Evolutionary conservation across 1,140 invertebrate species (phyloP).

Genomic region (Rhizoglyphus robini): DNA sequence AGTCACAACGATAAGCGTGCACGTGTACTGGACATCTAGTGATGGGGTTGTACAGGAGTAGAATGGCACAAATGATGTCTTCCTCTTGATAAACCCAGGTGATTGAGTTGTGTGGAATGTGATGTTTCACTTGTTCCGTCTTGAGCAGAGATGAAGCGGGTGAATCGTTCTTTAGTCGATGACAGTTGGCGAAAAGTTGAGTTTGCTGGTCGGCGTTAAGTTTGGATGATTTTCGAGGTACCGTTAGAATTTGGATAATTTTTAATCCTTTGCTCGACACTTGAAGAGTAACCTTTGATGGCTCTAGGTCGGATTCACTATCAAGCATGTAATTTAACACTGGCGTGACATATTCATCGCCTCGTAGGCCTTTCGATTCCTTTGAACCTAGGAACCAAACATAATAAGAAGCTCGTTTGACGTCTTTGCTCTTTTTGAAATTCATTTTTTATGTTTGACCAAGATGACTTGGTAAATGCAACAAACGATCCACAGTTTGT

Average conservation of each 20-base stretch:
- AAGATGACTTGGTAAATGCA: too few relatives aligned
- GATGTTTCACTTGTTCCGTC: slow-evolving; percentile 63
- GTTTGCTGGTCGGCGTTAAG: neutral
- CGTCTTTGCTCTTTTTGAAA: slow-evolving; percentile 40
- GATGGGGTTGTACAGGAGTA: slow-evolving; percentile 76
- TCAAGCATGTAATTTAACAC: slow-evolving; percentile 69
- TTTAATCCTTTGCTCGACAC: slow-evolving; percentile 84
- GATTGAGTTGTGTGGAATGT: slow-evolving; percentile 83
- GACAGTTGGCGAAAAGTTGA: neutral
- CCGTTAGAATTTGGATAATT: slow-evolving; percentile 58
- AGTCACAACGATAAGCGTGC: slow-evolving; percentile 86
- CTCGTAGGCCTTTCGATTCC: slow-evolving; percentile 74
- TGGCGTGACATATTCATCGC: slow-evolving; percentile 59
- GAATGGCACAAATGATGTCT: slow-evolving; percentile 76
- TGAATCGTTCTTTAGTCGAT: neutral
- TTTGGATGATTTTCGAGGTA: slow-evolving; percentile 29
- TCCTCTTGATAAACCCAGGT: slow-evolving; percentile 66
- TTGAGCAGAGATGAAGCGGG: slow-evolving; percentile 19
- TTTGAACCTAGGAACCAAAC: slow-evolving; percentile 94
- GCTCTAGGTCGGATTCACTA: slow-evolving; percentile 62
- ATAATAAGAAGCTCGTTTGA: slow-evolving; percentile 92
- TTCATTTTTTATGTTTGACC: slow-evolving; percentile 25
- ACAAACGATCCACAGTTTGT: too few relatives aligned
- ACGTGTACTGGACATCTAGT: slow-evolving; percentile 77
- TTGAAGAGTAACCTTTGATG: slow-evolving; percentile 67